A percentile compares a stretch with the other conserved stretches of the same genome.
Evolutionary conservation across 2,888 invertebrate genomes (phyloP).

Genomic region (Eilema caniola): DNA sequence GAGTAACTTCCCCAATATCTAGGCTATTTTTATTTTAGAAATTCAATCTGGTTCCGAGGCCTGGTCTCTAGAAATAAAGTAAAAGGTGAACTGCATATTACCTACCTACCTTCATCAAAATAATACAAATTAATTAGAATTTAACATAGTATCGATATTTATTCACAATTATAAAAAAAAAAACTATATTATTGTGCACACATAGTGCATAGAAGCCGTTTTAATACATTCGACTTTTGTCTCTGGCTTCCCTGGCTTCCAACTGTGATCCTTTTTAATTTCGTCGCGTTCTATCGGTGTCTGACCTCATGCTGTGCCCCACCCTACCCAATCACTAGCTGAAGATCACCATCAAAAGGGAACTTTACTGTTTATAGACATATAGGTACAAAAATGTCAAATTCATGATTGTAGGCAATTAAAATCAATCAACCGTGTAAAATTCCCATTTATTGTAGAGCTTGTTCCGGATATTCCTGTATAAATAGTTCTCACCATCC

Average conservation of each 20-base stretch:
- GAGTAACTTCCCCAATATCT: no score
- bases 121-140: no score
- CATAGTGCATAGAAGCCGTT: conserved; percentile 22
- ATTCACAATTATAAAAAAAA: no score
- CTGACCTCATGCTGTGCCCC: conserved; percentile 41
- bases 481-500: no score
- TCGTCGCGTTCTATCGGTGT: conserved; percentile 42
- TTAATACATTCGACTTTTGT: conserved; percentile 43
- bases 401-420: background rate
- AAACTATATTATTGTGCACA: background rate
- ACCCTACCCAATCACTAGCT: conserved; percentile 31
- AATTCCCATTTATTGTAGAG: background rate
- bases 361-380: background rate
- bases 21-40: no score
- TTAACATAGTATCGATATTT: no score
- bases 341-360: conserved; percentile 41
- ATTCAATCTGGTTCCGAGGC: no score
- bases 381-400: background rate
- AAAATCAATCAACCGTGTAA: no score
- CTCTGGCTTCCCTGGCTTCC: conserved; percentile 28
- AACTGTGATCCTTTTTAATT: conserved; percentile 53
- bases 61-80: no score
- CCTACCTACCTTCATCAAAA: no score
- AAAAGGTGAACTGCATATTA: no score
- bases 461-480: no score